Evolutionary conservation across 2,797 vertebrate genomes (phyloP), one percentile per base, ranked within the genome.

Genomic region (Hemibagrus guttatus): DNA sequence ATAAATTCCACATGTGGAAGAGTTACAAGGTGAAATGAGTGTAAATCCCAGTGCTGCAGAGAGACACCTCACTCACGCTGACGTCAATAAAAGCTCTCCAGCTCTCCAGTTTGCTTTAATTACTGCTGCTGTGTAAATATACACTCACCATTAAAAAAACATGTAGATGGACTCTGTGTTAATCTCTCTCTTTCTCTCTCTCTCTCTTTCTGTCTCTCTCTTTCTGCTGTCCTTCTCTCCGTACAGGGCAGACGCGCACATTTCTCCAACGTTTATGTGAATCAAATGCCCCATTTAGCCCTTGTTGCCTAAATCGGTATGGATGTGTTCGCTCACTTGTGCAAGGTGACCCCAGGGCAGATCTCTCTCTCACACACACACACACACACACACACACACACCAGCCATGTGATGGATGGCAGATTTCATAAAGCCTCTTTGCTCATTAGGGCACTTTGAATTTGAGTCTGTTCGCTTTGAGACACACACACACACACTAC

Each of bases 221-320:
- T 74, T 19, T 21, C 11, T 42, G 56, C 7, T 54, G 3, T 75
- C 6, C 31, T 35, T 31, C 23, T 21, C 28, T 81, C n/a, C 1
- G 46, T 49, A 49, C 46, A 49, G 11, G 35, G 83, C 79, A 82
- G 35, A 28, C 52, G 7, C 59, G 21, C 46, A 42, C 78, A 86
- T 75, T 74, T 74, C 59, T 12, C 46, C 26, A 23, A 69, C 39
- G 71, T 84, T 85, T 75, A 68, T 84, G 49, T 87, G 84, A 89
- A 87, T 81, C 75, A 74, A 56, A 86, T 35, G 46, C 49, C 46
- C 66, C 87, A 64, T 87, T 84, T 39, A 59, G 31, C 21, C 76
- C 66, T 39, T 28, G 14, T 35, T 13, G 79, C 56, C n/a, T 71
- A 76, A 76, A 87, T 84, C 54, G n/a, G 79, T 75, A 46, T 49